These are phyloP conservation scores for Diarsia dahlii DNA, from an alignment of 2,888 invertebrate species.

Conservation along the genomic window DNA sequence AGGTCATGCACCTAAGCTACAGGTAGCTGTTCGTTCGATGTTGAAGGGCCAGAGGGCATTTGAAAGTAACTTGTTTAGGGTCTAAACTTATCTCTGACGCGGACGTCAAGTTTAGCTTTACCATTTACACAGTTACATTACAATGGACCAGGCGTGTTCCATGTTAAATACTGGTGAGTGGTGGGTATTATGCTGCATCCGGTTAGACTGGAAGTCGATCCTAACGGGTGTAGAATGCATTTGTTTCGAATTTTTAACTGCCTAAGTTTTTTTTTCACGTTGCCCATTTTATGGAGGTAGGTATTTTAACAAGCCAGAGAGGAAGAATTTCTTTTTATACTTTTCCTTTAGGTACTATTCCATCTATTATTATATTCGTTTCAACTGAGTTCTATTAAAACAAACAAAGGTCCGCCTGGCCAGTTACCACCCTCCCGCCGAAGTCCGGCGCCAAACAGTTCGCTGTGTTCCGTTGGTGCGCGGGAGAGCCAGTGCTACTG, in stretches of 20 bases:
- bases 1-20: background rate
- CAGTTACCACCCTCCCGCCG: no score
- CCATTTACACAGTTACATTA: background rate
- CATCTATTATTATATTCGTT: background rate
- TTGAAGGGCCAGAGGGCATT: conserved; percentile 1
- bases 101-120: background rate
- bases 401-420: no score
- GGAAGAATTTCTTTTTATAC: background rate
- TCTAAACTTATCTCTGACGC: background rate
- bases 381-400: no score
- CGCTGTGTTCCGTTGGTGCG: no score
- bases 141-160: background rate
- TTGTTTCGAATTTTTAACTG: background rate
- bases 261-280: background rate
- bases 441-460: no score
- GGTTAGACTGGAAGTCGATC: background rate
- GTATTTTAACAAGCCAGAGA: background rate
- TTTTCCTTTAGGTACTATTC: no score
- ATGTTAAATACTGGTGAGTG: background rate
- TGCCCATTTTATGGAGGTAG: background rate
- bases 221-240: background rate
- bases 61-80: background rate
- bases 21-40: background rate
- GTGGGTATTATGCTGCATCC: background rate
- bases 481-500: no score